Percentiles rank a stretch among this genome's conserved stretches.
Conservation (phyloP, 2,113 vertebrate species). For the Charina bottae region DNA sequence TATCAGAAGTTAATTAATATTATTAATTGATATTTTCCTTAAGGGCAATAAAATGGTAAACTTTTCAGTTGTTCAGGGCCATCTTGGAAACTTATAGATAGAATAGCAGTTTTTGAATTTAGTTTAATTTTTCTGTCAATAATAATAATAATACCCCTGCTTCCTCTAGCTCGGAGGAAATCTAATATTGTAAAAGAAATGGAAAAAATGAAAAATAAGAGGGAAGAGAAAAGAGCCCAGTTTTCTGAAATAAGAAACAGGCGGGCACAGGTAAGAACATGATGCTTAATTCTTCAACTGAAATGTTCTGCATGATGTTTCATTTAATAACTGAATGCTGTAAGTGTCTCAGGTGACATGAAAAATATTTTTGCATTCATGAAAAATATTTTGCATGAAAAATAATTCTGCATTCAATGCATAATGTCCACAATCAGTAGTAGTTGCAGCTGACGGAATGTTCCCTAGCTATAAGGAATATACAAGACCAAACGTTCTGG, state of each 20-base stretch:
- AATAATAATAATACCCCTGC: conserved; percentile 1
- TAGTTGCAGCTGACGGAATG: background rate
- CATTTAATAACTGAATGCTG: background rate
- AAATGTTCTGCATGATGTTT: background rate
- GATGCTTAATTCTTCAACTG: background rate
- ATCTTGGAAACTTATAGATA: background rate
- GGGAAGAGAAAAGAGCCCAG: conserved; percentile 81
- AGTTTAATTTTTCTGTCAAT: background rate
- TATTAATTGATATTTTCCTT: background rate
- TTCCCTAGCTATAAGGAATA: background rate
- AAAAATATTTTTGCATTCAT: background rate
- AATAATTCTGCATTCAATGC: background rate
- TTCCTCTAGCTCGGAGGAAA: conserved; percentile 78
- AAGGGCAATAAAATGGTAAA: background rate
- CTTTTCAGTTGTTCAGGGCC: background rate
- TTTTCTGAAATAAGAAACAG: conserved; percentile 80
- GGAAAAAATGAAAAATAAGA: conserved; percentile 84
- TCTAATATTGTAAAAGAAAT: conserved; percentile 80
- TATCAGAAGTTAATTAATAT: background rate
- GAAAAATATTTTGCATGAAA: background rate
- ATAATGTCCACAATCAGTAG: background rate
- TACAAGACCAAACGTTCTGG: background rate
- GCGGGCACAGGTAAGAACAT: conserved; percentile 82
- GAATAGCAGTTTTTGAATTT: background rate
- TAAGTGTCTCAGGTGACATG: background rate